These are phyloP conservation scores for Trichogramma pretiosum DNA, from an alignment of 1,140 invertebrate genomes.

Conservation along the genomic window DNA sequence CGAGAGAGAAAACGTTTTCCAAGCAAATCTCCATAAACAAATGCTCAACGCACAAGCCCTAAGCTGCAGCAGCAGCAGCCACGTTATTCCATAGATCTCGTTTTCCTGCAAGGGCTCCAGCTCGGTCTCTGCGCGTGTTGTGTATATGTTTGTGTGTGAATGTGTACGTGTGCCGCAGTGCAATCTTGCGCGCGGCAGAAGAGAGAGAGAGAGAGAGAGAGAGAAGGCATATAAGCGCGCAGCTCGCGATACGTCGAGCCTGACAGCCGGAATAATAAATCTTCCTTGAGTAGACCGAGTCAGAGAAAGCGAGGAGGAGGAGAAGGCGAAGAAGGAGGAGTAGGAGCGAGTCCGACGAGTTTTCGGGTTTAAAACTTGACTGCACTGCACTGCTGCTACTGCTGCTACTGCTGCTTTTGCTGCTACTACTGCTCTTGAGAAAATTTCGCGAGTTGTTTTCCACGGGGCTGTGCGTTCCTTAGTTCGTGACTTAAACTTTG, in stretches of 20 bases:
- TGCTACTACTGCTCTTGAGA: background rate
- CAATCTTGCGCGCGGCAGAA: no score
- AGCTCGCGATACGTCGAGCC: constrained; percentile 9
- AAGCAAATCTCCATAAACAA: constrained; percentile 17
- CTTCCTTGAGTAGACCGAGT: no score
- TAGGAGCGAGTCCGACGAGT: constrained; percentile 6
- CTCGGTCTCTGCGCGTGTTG: no score
- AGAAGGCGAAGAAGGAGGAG: no score
- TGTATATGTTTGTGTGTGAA: no score
- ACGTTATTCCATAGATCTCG: constrained; percentile 8
- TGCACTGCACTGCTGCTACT: no score
- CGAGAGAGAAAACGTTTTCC: no score
- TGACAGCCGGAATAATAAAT: constrained; percentile 19
- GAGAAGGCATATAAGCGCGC: no score
- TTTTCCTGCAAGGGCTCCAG: background rate
- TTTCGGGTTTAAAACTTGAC: constrained; percentile 16
- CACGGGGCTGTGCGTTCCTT: background rate
- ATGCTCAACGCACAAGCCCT: constrained; percentile 1
- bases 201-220: no score
- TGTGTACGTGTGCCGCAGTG: no score
- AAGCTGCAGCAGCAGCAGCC: background rate
- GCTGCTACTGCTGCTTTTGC: background rate
- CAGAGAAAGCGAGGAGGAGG: no score
- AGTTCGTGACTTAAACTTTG: background rate
- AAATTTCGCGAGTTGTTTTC: constrained; percentile 5